Evolutionary conservation across 2,888 invertebrate genomes (phyloP).

Genomic region (Hirtodrosophila cameraria): DNA sequence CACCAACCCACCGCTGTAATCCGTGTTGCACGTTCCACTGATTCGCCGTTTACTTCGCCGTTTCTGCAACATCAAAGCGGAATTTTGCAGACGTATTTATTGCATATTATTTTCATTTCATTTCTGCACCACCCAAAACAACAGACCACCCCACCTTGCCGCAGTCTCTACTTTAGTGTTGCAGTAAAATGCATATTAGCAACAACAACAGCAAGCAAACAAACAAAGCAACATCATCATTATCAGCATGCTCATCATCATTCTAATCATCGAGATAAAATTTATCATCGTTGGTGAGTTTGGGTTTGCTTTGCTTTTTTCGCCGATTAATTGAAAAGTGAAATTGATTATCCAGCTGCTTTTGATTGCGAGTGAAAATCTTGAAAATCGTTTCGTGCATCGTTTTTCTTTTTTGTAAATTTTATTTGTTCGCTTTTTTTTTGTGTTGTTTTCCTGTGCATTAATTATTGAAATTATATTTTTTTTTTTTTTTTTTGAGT

Average conservation of each 20-base stretch:
- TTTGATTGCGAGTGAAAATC: conserved; percentile 45
- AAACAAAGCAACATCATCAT: conserved; percentile 21
- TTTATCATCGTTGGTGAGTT: conserved; percentile 32
- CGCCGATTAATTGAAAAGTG: conserved; percentile 68
- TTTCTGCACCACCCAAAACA: conserved; percentile 16
- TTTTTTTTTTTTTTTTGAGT: conserved; percentile 22
- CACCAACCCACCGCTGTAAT: neutral
- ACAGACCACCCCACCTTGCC: neutral
- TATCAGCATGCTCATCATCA: conserved; percentile 17
- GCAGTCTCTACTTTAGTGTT: neutral
- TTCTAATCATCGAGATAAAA: conserved; percentile 27
- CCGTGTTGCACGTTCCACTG: conserved; percentile 55
- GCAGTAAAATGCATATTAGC: conserved; percentile 10
- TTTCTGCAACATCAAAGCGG: conserved; percentile 63
- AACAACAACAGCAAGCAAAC: conserved; percentile 14
- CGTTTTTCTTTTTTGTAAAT: conserved; percentile 9
- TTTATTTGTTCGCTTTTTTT: conserved; percentile 12
- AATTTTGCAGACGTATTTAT: conserved; percentile 66
- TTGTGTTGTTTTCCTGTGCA: conserved; percentile 30
- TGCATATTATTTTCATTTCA: conserved; percentile 68
- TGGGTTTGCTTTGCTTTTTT: conserved; percentile 21
- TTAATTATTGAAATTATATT: conserved; percentile 59
- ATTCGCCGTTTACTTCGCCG: conserved; percentile 23
- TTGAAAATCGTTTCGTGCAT: conserved; percentile 30
- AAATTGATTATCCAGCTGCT: conserved; percentile 64